Base-by-base conservation (phyloP, 2,797 vertebrate genomes). In the Pagetopsis macropterus region DNA sequence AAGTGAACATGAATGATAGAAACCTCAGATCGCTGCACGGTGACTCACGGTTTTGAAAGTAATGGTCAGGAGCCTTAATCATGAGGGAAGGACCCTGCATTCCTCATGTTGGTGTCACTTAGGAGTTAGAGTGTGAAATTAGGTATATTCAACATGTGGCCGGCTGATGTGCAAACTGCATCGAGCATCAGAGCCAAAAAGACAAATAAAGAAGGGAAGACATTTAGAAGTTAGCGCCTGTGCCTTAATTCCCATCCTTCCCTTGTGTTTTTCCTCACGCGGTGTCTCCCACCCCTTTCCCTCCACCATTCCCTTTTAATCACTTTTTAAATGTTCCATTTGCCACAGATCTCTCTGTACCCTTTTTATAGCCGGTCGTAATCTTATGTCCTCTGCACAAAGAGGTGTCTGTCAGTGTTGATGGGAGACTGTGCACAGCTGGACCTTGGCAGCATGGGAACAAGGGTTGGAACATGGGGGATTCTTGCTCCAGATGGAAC, bases 391-490 rank as follows among this genome's bases (percentile, higher is more conserved):
- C 65, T 64, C 72, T 72, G 3, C 78, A 92, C 84, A 90, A 90
- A 89, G 84, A 78, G 43, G 71, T 78, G 86, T 77, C 87, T 92
- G 88, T 93, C 84, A 76, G 76, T 10, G 72, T 62, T 75, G 64
- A 84, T 81, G 83, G 70, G 76, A 82, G 76, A 75, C 84, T 66
- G 79, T 71, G 77, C 86, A 80, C 90, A 91, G 88, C 88, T 93
- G 90, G 87, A 82, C 64, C 46, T 23, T 63, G 65, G 82, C 65
- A 76, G 72, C 52, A 46, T 71, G 80, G 70, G 68, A 83, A 82
- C 70, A 75, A 70, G 75, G 70, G 49, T 65, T 84, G 87, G 84
- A 83, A 67, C 14, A 37, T 31, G 37, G 33, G 59, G 3, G 59
- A 76, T 76, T 55, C 62, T 2, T 19, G 63, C 23, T 83, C 78